phyloP scores from a whole-genome alignment of 2,888 invertebrate species.

The Diadromus collaris region DNA sequence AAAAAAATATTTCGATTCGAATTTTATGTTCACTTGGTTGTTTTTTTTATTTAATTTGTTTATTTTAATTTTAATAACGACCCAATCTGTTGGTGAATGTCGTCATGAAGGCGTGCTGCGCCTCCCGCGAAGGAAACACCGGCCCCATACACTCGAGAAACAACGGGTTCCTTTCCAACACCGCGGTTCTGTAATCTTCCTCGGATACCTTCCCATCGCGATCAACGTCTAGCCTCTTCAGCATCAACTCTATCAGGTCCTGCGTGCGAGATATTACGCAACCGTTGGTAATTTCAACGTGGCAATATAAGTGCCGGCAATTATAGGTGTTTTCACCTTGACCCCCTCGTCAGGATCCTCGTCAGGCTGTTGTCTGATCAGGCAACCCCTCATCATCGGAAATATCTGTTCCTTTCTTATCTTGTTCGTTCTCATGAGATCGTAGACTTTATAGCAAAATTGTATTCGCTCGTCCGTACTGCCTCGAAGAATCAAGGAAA shows the following conservation, averaged over 20 bases:
- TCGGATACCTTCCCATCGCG: slow-evolving; percentile 82
- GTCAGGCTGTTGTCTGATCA: slow-evolving; percentile 80
- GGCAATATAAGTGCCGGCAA: slow-evolving; percentile 21
- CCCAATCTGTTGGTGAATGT: slow-evolving; percentile 69
- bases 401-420: slow-evolving; percentile 76
- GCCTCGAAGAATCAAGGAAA: slow-evolving; percentile 82
- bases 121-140: slow-evolving; percentile 74
- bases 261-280: slow-evolving; percentile 63
- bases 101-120: slow-evolving; percentile 72
- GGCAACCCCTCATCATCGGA: slow-evolving; percentile 76
- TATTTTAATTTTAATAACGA: slow-evolving; percentile 25
- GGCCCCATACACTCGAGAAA: slow-evolving; percentile 77
- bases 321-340: slow-evolving; percentile 68
- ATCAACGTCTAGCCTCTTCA: slow-evolving; percentile 83
- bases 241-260: slow-evolving; percentile 82
- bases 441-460: slow-evolving; percentile 77
- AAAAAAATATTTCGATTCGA: neutral
- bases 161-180: slow-evolving; percentile 75
- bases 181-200: slow-evolving; percentile 81
- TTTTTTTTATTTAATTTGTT: neutral
- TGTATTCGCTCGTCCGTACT: slow-evolving; percentile 80
- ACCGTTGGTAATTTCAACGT: slow-evolving; percentile 13
- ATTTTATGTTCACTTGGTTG: neutral
- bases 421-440: slow-evolving; percentile 71
- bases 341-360: slow-evolving; percentile 85